Percentiles rank a stretch among this genome's conserved stretches.
These are phyloP conservation scores for Oreochromis aureus DNA, from an alignment of 2,113 vertebrate genomes.

Conservation along the genomic window DNA sequence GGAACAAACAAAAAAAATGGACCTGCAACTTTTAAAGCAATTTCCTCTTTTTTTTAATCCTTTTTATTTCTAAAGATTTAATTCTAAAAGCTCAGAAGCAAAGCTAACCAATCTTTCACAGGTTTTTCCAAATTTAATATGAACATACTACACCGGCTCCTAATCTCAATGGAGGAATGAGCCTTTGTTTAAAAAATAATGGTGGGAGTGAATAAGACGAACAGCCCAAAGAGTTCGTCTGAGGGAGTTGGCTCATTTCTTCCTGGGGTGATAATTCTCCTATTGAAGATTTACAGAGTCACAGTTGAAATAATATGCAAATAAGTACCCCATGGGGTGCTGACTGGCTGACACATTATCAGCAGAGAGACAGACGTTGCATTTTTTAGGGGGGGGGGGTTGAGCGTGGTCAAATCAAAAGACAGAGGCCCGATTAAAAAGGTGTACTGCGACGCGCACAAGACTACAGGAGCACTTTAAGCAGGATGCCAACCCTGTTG, in stretches of 20 bases:
- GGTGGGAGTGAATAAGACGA: slow-evolving; percentile 3
- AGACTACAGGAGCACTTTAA: slow-evolving; percentile 52
- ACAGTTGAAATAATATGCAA: slow-evolving; percentile 68
- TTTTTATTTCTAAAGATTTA: not conserved
- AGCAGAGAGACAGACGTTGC: slow-evolving; percentile 64
- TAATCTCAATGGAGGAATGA: slow-evolving; percentile 29
- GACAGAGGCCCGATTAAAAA: slow-evolving; percentile 61
- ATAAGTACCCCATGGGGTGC: slow-evolving; percentile 64
- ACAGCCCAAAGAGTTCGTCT: slow-evolving; percentile 22
- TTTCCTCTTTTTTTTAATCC: not conserved
- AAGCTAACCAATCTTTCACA: not conserved
- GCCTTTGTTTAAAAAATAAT: slow-evolving; percentile 41
- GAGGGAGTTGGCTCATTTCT: slow-evolving; percentile 41
- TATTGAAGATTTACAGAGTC: slow-evolving; percentile 67
- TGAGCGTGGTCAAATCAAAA: slow-evolving; percentile 64
- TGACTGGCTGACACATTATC: slow-evolving; percentile 63
- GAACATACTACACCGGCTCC: not conserved
- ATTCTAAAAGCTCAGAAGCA: not conserved
- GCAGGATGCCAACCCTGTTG: slow-evolving; percentile 35
- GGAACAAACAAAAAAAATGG: not conserved
- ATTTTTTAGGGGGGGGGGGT: slow-evolving; percentile 9
- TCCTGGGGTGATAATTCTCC: slow-evolving; percentile 57
- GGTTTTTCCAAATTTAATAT: slow-evolving; percentile 6
- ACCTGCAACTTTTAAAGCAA: not conserved
- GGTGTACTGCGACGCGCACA: slow-evolving; percentile 16